phyloP scores from a whole-genome alignment of 2,888 invertebrate species.

The Eupithecia pulchellata region DNA sequence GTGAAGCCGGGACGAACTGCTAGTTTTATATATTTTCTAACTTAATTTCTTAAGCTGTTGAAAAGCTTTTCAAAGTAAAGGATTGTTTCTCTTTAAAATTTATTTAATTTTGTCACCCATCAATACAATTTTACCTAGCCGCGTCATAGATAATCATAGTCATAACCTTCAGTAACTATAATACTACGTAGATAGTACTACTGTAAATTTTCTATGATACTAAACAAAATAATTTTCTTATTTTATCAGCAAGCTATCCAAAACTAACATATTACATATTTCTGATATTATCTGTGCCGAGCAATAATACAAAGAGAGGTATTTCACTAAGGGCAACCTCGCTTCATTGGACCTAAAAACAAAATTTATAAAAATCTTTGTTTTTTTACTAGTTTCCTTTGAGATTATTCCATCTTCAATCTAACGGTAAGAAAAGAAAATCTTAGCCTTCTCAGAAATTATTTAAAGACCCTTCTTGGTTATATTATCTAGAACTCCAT shows the following conservation, averaged over 20 bases:
- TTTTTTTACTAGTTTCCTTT: neutral
- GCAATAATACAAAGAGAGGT: neutral
- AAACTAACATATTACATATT: neutral
- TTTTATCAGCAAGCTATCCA: neutral
- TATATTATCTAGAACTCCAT: neutral
- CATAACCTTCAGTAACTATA: no score
- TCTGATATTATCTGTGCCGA: neutral
- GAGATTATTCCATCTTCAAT: neutral
- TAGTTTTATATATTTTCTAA: neutral
- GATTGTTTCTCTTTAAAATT: no score
- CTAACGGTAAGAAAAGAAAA: neutral
- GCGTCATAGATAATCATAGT: no score
- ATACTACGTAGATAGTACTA: no score
- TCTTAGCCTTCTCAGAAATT: neutral
- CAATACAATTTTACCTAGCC: no score
- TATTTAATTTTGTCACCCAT: neutral
- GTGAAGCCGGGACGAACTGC: no score
- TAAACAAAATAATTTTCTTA: neutral
- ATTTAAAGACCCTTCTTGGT: neutral
- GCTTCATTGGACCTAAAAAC: neutral
- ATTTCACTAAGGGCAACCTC: neutral
- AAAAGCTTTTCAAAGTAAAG: neutral
- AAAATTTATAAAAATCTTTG: neutral
- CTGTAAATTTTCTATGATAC: no score
- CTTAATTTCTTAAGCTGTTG: neutral